Percentiles rank a stretch among this genome's conserved stretches.
These are phyloP conservation scores for Cataglyphis cursor DNA, from an alignment of 2,888 invertebrate genomes.

Conservation along the genomic window DNA sequence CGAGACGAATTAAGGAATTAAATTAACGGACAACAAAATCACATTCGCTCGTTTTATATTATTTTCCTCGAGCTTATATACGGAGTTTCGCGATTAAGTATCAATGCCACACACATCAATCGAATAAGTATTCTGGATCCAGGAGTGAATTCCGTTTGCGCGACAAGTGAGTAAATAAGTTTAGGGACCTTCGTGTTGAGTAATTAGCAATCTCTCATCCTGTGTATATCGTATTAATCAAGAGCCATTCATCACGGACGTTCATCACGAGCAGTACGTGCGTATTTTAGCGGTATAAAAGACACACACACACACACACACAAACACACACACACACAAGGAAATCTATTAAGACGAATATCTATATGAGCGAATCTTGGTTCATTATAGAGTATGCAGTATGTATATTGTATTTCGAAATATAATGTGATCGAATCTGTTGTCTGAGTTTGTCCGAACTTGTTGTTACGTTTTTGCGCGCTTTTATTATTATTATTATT, in stretches of 20 bases:
- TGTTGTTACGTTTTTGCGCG: slow-evolving; percentile 73
- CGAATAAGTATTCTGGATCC: slow-evolving; percentile 72
- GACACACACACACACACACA: slow-evolving; percentile 26
- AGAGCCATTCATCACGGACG: slow-evolving; percentile 75
- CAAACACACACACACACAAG: slow-evolving; percentile 15
- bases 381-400: slow-evolving; percentile 62
- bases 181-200: slow-evolving; percentile 81
- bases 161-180: slow-evolving; percentile 79
- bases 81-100: slow-evolving; percentile 52
- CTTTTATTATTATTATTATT: slow-evolving; percentile 57
- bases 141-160: slow-evolving; percentile 79
- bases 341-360: slow-evolving; percentile 27
- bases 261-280: slow-evolving; percentile 67
- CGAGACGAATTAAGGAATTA: neutral
- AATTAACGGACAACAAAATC: neutral
- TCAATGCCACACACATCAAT: slow-evolving; percentile 51
- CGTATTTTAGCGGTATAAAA: slow-evolving; percentile 76
- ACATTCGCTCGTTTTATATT: slow-evolving; percentile 9
- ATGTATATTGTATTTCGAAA: slow-evolving; percentile 73
- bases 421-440: slow-evolving; percentile 80
- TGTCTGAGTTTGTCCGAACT: slow-evolving; percentile 68
- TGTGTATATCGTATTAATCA: slow-evolving; percentile 80
- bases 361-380: slow-evolving; percentile 55
- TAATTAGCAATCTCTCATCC: slow-evolving; percentile 83
- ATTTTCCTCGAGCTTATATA: slow-evolving; percentile 29